Evolutionary conservation across 1,140 invertebrate genomes (phyloP).

Genomic region (Ceratina australensis): DNA sequence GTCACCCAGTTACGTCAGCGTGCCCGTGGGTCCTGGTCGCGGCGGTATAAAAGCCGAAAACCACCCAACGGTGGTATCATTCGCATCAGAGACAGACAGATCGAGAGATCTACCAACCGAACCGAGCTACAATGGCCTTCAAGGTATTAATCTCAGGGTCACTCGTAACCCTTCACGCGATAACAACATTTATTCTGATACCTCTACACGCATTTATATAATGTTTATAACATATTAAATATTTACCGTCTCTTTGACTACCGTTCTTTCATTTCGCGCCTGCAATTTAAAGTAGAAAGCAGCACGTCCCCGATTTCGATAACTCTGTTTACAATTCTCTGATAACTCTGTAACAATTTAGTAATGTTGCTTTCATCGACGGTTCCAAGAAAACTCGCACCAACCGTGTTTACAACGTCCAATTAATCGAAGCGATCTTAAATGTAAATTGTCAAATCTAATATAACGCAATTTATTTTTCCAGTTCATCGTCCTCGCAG

Average conservation of each 20-base stretch:
- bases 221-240: not conserved
- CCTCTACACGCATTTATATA: not conserved
- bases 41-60: slow-evolving; percentile 64
- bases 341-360: too few species aligned
- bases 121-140: slow-evolving; percentile 59
- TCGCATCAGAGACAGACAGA: slow-evolving; percentile 60
- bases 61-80: slow-evolving; percentile 55
- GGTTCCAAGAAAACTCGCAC: not conserved
- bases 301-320: slow-evolving; percentile 17
- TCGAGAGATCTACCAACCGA: slow-evolving; percentile 52
- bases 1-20: slow-evolving; percentile 63
- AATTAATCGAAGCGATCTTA: too few species aligned
- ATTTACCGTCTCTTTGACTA: not conserved
- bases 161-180: not conserved
- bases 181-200: not conserved
- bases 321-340: not conserved
- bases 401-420: too few species aligned
- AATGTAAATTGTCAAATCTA: too few species aligned
- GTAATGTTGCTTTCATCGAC: slow-evolving; percentile 13
- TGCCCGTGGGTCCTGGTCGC: slow-evolving; percentile 30
- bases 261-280: not conserved
- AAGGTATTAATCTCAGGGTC: slow-evolving; percentile 50
- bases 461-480: slow-evolving; percentile 18
- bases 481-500: slow-evolving; percentile 77
- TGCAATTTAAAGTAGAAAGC: slow-evolving; percentile 23